These are phyloP conservation scores for Chloropsis cyanopogon DNA, from an alignment of 2,113 vertebrate genomes.

Conservation along the genomic window DNA sequence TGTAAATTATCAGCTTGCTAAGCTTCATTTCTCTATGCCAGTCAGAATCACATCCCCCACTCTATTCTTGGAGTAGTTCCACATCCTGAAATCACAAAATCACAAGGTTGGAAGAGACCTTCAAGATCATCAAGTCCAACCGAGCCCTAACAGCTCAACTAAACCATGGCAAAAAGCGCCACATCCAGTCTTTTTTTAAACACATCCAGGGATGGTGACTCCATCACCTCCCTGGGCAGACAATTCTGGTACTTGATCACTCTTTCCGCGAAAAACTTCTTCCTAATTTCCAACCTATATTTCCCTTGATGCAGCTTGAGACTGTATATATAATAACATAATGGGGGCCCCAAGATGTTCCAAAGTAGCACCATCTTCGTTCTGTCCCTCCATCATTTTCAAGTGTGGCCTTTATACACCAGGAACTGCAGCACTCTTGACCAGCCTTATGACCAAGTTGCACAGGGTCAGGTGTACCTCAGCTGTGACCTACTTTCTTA, in stretches of 20 bases:
- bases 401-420: not conserved
- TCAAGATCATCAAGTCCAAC: no score
- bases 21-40: not conserved
- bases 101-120: no score
- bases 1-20: not conserved
- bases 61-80: not conserved
- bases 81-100: not conserved
- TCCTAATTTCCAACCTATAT: no score
- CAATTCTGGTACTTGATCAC: no score
- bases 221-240: no score
- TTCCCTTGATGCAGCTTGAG: no score
- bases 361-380: not conserved
- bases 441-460: not conserved
- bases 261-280: no score
- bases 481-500: not conserved
- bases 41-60: not conserved
- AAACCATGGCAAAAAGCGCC: no score
- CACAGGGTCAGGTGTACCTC: not conserved
- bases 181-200: no score
- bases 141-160: no score
- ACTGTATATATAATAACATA: not conserved
- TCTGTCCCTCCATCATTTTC: not conserved
- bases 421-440: not conserved
- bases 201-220: no score
- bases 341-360: accelerated